Percentiles rank a stretch among this genome's conserved stretches.
These are phyloP conservation scores for Glaucomys volans DNA, from an alignment of 2,113 vertebrate genomes.

Conservation along the genomic window DNA sequence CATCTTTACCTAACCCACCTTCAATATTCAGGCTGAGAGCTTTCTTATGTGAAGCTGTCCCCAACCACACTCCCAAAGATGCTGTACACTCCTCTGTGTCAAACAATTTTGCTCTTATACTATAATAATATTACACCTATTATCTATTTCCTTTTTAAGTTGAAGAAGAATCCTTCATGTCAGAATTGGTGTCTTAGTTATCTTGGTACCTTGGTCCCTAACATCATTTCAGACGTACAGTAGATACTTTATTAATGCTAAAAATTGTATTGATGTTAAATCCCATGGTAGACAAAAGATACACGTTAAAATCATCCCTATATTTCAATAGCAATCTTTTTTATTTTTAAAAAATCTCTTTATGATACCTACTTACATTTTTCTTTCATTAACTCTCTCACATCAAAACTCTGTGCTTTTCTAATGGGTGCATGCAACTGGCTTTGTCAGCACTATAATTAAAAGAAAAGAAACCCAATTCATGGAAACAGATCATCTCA, in stretches of 20 bases:
- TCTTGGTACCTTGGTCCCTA: background rate
- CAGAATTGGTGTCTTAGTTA: background rate
- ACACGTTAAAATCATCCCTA: background rate
- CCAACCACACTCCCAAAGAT: background rate
- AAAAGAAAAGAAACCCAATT: background rate
- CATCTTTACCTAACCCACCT: background rate
- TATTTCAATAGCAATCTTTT: background rate
- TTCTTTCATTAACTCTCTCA: background rate
- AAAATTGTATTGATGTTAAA: background rate
- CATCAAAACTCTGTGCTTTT: background rate
- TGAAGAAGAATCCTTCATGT: background rate
- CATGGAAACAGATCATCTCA: background rate
- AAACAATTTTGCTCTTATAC: background rate
- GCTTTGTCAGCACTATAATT: background rate
- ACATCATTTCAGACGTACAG: background rate
- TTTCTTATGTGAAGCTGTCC: background rate
- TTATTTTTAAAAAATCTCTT: slow-evolving; percentile 19
- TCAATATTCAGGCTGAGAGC: background rate
- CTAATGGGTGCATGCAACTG: background rate
- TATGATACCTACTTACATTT: background rate
- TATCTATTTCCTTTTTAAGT: background rate
- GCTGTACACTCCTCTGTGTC: background rate
- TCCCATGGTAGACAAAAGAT: background rate
- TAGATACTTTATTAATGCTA: background rate
- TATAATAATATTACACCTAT: background rate